Evolutionary conservation across 1,140 invertebrate genomes (phyloP).

Genomic region (Antheraea mylitta): DNA sequence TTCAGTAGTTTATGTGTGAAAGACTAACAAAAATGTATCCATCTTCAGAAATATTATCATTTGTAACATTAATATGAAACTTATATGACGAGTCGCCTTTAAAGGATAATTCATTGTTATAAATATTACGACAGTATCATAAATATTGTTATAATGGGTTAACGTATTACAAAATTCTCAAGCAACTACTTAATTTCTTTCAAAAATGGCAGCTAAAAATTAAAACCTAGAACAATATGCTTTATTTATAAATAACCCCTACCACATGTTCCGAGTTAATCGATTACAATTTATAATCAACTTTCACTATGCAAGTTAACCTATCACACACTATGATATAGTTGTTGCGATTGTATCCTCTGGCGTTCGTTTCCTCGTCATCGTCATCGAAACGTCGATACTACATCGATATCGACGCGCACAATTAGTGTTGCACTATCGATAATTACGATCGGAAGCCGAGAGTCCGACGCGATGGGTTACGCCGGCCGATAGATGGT

Average conservation of each 20-base stretch:
- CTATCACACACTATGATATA: slow-evolving; percentile 8
- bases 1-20: too few species aligned
- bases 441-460: slow-evolving; percentile 56
- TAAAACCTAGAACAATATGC: not conserved
- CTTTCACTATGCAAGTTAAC: slow-evolving; percentile 1
- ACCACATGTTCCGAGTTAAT: not conserved
- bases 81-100: too few species aligned
- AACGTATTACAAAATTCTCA: too few species aligned
- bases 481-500: not conserved
- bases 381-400: slow-evolving; percentile 27
- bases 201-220: not conserved
- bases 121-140: too few species aligned
- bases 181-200: too few species aligned
- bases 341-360: slow-evolving; percentile 18
- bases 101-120: too few species aligned
- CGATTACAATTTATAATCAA: not conserved
- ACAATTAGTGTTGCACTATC: slow-evolving; percentile 59
- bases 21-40: too few species aligned
- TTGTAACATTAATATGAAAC: too few species aligned
- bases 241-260: not conserved
- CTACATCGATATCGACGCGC: slow-evolving; percentile 32
- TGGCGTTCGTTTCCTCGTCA: slow-evolving; percentile 24
- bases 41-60: too few species aligned
- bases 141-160: too few species aligned
- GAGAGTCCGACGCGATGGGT: not conserved